Evolutionary conservation across 2,797 vertebrate genomes (phyloP), one percentile per base, ranked within the genome.

Genomic region (Galago senegalensis): DNA sequence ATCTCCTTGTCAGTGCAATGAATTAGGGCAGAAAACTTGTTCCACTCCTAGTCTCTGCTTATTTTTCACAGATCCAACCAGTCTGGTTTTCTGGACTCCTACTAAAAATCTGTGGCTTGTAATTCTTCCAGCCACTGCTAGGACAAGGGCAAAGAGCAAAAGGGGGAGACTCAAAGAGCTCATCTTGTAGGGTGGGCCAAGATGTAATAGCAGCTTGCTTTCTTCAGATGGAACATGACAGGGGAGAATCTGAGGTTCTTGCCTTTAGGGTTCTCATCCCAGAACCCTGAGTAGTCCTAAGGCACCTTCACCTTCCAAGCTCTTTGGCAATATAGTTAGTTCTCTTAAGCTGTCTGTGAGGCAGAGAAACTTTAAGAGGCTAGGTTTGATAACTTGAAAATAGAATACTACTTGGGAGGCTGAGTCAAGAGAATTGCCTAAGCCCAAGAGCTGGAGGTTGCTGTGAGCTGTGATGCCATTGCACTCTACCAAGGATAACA

Each of bases 71-170:
- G 31, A 58, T 29, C 8, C 3, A 90, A 37, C 12, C 11, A 61
- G 43, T 58, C 31, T 79, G 13, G 5, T 29, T 88, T 80, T 40
- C 16, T 49, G 69, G 65, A 67, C 20, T 87, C 11, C n/a, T 85
- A n/a, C 49, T n/a, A 79, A 89, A 77, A 80, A 77, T 46, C 25
- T 18, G 1, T 77, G 40, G 40, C 53, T 91, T 79, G 8, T 25
- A 46, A 56, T 87, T 93, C 49, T 95, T 82, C 49, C 79, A 53
- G 80, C 7, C 27, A 70, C 23, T 94, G 58, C 56, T 89, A 70
- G 34, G 53, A 69, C 37, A 69, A 73, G 49, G 1, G 63, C 90
- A 29, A n/a, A 87, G 37, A 75, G 9, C 65, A n/a, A 83, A 91
- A 13, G 43, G 7, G 27, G 37, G 40, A 61, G 16, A 40, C 8